Percentiles rank a stretch among this genome's conserved stretches.
These are phyloP conservation scores for Copidosoma aretas DNA, from an alignment of 2,888 invertebrate species.

Conservation along the genomic window DNA sequence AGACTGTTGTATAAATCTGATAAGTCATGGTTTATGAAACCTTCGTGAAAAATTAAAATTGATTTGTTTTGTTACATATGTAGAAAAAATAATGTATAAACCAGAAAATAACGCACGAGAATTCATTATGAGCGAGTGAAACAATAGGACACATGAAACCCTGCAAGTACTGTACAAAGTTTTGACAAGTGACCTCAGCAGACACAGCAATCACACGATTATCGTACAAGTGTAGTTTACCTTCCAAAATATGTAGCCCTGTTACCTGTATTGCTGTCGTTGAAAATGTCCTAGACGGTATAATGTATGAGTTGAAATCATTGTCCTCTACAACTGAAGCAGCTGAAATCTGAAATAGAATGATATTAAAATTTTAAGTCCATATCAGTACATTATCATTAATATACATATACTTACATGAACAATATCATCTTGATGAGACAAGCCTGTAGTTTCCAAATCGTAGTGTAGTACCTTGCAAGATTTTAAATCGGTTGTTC, in stretches of 20 bases:
- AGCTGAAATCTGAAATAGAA: neutral
- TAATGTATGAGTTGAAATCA: neutral
- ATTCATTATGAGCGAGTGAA: slow-evolving; percentile 12
- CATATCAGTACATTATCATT: neutral
- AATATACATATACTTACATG: neutral
- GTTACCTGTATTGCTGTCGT: slow-evolving; percentile 2
- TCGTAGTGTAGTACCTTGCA: neutral
- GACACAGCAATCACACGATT: slow-evolving; percentile 2
- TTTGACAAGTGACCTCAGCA: neutral
- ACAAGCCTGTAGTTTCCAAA: neutral
- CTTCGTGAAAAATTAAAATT: neutral
- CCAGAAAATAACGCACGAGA: too few species aligned
- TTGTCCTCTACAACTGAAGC: neutral
- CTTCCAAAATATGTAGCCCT: slow-evolving; percentile 5
- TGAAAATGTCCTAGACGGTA: slow-evolving; percentile 4
- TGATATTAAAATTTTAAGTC: neutral
- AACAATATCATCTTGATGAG: slow-evolving; percentile 6
- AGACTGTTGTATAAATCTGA: neutral
- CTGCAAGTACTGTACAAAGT: slow-evolving; percentile 1
- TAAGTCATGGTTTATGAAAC: neutral
- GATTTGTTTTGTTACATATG: too few species aligned
- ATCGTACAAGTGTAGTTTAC: slow-evolving; percentile 8
- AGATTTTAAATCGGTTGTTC: too few species aligned
- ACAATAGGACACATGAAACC: neutral
- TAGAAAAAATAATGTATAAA: too few species aligned